A percentile compares a stretch with the other conserved stretches of the same genome.
These are phyloP conservation scores for Anneissia japonica DNA, from an alignment of 35 echinoderm and acorn worm species.

Conservation along the genomic window DNA sequence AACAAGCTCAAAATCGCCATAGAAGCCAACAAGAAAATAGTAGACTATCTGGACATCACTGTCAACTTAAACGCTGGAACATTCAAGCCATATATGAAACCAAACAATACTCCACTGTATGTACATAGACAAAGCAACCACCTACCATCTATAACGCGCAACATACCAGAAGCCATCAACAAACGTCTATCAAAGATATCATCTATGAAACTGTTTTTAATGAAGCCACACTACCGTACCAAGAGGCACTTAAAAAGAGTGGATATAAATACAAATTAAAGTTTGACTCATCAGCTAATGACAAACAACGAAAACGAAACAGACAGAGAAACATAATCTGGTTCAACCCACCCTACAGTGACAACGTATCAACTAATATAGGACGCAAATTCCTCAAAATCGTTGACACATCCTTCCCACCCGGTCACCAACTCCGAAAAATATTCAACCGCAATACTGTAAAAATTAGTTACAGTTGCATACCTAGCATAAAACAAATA, in stretches of 20 bases:
- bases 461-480: background rate
- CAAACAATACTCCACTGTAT: too few relatives aligned
- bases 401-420: background rate
- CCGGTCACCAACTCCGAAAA: background rate
- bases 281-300: too few relatives aligned
- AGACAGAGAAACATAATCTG: background rate
- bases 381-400: background rate
- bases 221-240: too few relatives aligned
- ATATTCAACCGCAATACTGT: background rate
- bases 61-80: too few relatives aligned
- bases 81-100: too few relatives aligned
- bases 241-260: too few relatives aligned
- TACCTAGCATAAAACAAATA: background rate
- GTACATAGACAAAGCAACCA: too few relatives aligned
- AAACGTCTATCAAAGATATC: background rate
- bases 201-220: too few relatives aligned
- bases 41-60: too few relatives aligned
- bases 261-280: too few relatives aligned
- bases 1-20: background rate
- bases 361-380: background rate
- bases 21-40: slow-evolving; percentile 1
- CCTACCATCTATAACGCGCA: too few relatives aligned
- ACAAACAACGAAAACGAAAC: too few relatives aligned
- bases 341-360: background rate
- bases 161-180: background rate